Evolutionary conservation across 2,797 vertebrate species (phyloP), one percentile per base, ranked within the genome.

Genomic region (Lycodopsis pacificus): DNA sequence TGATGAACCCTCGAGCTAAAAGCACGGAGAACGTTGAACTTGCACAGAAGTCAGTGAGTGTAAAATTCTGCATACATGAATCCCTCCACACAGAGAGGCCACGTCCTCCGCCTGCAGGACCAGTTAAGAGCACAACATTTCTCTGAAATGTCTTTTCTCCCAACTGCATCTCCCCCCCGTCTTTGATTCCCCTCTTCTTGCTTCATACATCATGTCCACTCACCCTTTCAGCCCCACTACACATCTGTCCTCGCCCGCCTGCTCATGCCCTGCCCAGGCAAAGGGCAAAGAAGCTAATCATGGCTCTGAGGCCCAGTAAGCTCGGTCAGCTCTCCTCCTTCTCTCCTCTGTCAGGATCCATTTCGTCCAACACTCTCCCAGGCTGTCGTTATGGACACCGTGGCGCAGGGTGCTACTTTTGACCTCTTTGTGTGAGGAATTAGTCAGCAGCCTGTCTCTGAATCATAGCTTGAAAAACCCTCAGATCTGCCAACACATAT

Each of bases 221-320:
- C 85, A 83, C 65, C 73, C 80, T 87, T 83, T 79, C 46, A 32
- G 71, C 71, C 76, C 59, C 46, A 27, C 80, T 69, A 69, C 32
- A 57, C 22, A 62, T 81, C 85, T 69, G 74, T 87, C 73, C 73
- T 69, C 70, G 74, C 72, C 84, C 3, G 64, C 67, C 61, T 82
- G 71, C 74, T 79, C 82, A 48, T 78, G 79, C 78, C 56, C 82
- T 65, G 79, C 76, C 78, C 77, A 85, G 83, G 88, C 88, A 86
- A 86, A 89, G 90, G 90, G 79, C 89, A 86, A 82, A 91, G 77
- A 89, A 82, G 89, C 84, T 93, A 93, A 94, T 94, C 86, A 89
- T 91, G 84, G 86, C 91, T 91, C 80, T 76, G 77, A 91, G 84
- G 87, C 87, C 83, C 84, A 75, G 83, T 69, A 30, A 80, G 82